These are phyloP conservation scores for Metalampra italica DNA, from an alignment of 2,888 invertebrate genomes.

Conservation along the genomic window DNA sequence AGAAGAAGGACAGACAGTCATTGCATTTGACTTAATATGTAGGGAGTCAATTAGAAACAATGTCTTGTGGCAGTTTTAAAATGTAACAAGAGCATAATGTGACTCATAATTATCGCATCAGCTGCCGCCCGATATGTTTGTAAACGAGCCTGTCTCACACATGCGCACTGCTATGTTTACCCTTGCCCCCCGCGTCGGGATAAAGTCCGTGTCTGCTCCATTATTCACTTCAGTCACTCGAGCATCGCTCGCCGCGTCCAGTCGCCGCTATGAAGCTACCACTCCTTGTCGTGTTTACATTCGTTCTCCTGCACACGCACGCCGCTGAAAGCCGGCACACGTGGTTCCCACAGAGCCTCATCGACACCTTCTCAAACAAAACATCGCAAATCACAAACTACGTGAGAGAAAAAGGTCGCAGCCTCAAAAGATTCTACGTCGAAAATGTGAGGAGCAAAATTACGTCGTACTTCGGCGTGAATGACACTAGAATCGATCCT, in stretches of 20 bases:
- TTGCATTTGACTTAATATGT: no score
- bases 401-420: conserved; percentile 50
- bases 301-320: conserved; percentile 34
- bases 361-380: conserved; percentile 50
- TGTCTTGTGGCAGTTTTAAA: no score
- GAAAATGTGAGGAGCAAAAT: conserved; percentile 53
- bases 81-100: no score
- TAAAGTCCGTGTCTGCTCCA: conserved; percentile 40
- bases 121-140: conserved; percentile 9
- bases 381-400: conserved; percentile 51
- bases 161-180: conserved; percentile 21
- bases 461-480: conserved; percentile 38
- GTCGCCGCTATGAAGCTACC: conserved; percentile 44
- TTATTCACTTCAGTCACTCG: conserved; percentile 38
- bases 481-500: conserved; percentile 12
- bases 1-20: no score
- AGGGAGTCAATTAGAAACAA: no score
- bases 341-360: conserved; percentile 49
- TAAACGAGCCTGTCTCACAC: conserved; percentile 26
- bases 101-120: background rate
- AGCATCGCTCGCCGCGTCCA: conserved; percentile 19
- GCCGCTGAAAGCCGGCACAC: conserved; percentile 36
- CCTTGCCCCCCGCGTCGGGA: conserved; percentile 48
- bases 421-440: conserved; percentile 47
- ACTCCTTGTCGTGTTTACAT: conserved; percentile 35